Percentiles rank a stretch among this genome's conserved stretches.
Conservation (phyloP, 2,888 invertebrate genomes). For the Drosophila dives region DNA sequence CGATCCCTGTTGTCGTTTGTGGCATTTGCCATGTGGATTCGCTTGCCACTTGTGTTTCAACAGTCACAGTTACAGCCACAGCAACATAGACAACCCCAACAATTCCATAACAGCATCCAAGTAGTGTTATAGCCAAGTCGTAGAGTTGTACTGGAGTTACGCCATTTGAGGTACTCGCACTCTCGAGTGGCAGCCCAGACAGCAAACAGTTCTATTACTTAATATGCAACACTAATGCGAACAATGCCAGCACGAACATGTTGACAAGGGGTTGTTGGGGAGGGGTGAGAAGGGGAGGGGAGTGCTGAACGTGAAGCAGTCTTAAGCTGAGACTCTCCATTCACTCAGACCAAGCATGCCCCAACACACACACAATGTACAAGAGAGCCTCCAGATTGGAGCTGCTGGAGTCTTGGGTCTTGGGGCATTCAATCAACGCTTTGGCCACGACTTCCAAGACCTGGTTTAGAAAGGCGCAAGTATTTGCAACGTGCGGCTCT, state of each 20-base stretch:
- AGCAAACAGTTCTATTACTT: conserved; percentile 78
- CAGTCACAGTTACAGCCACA: conserved; percentile 28
- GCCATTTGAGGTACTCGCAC: conserved; percentile 50
- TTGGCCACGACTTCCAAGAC: conserved; percentile 58
- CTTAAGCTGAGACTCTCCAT: conserved; percentile 38
- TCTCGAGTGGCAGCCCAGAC: conserved; percentile 35
- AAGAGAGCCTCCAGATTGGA: conserved; percentile 19
- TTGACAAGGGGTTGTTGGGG: conserved; percentile 6
- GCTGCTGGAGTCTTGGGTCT: conserved; percentile 5
- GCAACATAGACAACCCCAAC: conserved; percentile 28
- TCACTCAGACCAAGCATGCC: conserved; percentile 45
- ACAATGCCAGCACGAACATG: conserved; percentile 69
- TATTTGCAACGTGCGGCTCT: conserved; percentile 24
- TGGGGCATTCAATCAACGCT: conserved; percentile 70
- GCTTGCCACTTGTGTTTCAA: conserved; percentile 59
- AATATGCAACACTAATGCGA: conserved; percentile 77
- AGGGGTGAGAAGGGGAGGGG: neutral
- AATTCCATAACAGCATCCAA: conserved; percentile 32
- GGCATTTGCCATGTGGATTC: conserved; percentile 33
- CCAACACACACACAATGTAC: conserved; percentile 21
- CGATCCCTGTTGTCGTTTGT: conserved; percentile 29
- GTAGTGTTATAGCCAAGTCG: conserved; percentile 22
- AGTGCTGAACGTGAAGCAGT: conserved; percentile 19
- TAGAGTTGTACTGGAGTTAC: conserved; percentile 46
- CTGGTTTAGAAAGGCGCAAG: conserved; percentile 66